These are phyloP conservation scores for Larimichthys crocea DNA, from an alignment of 2,113 vertebrate genomes.

Conservation along the genomic window DNA sequence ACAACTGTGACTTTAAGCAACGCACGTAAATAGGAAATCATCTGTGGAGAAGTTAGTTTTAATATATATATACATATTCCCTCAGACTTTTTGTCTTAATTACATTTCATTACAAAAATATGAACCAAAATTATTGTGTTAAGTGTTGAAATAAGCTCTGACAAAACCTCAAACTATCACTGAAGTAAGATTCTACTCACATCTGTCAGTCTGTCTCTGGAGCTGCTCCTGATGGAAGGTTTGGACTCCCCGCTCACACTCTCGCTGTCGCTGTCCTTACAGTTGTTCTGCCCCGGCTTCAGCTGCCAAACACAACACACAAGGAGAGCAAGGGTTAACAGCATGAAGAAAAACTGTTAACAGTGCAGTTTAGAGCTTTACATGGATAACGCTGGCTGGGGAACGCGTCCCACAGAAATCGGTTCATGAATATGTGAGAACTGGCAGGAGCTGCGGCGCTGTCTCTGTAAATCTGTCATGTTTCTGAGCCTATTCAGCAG, in stretches of 20 bases:
- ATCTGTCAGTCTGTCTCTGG: constrained; percentile 92
- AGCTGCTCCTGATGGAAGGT: constrained; percentile 91
- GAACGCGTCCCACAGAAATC: constrained; percentile 46
- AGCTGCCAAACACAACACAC: constrained; percentile 83
- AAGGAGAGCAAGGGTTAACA: constrained; percentile 55
- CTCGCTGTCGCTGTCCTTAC: constrained; percentile 93
- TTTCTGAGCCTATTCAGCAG: constrained; percentile 68
- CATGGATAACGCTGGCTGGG: constrained; percentile 27
- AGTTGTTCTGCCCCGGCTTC: constrained; percentile 92
- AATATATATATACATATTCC: too few species aligned
- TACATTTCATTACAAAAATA: not conserved
- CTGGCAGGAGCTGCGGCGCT: constrained; percentile 65
- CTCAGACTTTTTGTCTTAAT: not conserved
- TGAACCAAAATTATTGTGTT: not conserved
- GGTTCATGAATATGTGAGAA: constrained; percentile 73
- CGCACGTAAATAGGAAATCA: too few species aligned
- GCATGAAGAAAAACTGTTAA: constrained; percentile 47
- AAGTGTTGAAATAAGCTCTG: not conserved
- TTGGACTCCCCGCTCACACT: constrained; percentile 90
- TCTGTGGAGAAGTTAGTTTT: too few species aligned
- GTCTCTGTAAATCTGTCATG: constrained; percentile 74
- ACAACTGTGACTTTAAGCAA: not conserved
- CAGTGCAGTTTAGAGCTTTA: constrained; percentile 40
- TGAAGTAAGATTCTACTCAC: constrained; percentile 85
- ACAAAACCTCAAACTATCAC: constrained; percentile 2